Base-by-base conservation (phyloP, 1,140 invertebrate species). In the Listronotus oregonensis region DNA sequence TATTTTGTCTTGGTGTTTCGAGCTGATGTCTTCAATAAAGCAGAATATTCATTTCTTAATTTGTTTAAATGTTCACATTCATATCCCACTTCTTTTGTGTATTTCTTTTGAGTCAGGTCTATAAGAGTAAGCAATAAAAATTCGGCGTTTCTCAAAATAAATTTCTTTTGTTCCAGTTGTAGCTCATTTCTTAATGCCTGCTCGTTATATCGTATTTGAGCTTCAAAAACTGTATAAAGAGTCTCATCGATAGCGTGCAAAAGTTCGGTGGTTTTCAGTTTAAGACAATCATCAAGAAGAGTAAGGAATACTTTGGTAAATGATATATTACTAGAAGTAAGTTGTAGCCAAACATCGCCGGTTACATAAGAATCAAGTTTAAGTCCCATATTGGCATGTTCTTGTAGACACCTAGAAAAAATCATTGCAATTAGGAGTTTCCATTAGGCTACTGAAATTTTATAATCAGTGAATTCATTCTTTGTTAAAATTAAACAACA, bases 291-390 rank as follows among this genome's bases (percentile, higher is more conserved):
- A 42, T 89, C 85, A 5, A 90, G 71, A 42, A 91, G 80, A 21
- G 82, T 82, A 10, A 91, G 71, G 70, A 85, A 90, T 12, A 87
- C 77, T 76, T 87, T 90, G 11, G 85, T 84, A 76, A 93, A 93
- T 40, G 87, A 81, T 12, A 90, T 74, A 10, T 86, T 90, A 72
- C 89, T 92, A 66, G 80, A 80, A 0, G 90, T 91, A 57, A 93
- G 76, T 14, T 84, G 80, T n/a, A 91, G 79, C 82, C 86, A 88
- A 69, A 81, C 85, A 63, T 88, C 85, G 67, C 87, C 85, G 70
- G 81, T 84, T 7, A 86, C 77, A 75, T 82, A 87, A 32, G 75
- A 73, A 34, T 83, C 79, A 9, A 87, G 72, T 56, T 79, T 75
- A 14, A 88, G 73, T 9, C 85, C 86, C 58, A 85, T 73, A 32